A percentile compares a stretch with the other conserved stretches of the same genome.
Conservation (phyloP, 1,140 invertebrate genomes). For the Drosophila repleta region DNA sequence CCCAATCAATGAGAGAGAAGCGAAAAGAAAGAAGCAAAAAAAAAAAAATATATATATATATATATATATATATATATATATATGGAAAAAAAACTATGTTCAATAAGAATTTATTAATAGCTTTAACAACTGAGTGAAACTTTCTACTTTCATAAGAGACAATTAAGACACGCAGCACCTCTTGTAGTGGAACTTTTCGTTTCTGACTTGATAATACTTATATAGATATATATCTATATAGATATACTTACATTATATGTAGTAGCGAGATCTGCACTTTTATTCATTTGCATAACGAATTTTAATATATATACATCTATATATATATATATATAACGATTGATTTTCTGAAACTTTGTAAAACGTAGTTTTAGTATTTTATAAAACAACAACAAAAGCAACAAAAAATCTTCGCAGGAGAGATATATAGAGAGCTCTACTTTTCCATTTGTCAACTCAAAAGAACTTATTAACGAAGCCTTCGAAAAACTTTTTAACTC, state of each 20-base stretch:
- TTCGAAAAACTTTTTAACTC: slow-evolving; percentile 80
- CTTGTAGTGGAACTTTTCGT: slow-evolving; percentile 63
- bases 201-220: slow-evolving; percentile 37
- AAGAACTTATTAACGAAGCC: slow-evolving; percentile 83
- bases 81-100: slow-evolving; percentile 49
- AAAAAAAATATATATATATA: not conserved
- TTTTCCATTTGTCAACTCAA: slow-evolving; percentile 81
- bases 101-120: slow-evolving; percentile 81
- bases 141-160: slow-evolving; percentile 81
- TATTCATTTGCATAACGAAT: slow-evolving; percentile 77
- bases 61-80: not conserved
- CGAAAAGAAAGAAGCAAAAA: slow-evolving; percentile 24
- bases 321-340: slow-evolving; percentile 19
- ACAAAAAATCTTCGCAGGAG: slow-evolving; percentile 17
- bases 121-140: slow-evolving; percentile 81
- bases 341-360: slow-evolving; percentile 30
- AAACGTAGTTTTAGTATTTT: slow-evolving; percentile 36
- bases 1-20: slow-evolving; percentile 66
- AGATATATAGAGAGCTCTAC: slow-evolving; percentile 52
- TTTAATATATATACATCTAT: slow-evolving; percentile 54
- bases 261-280: slow-evolving; percentile 65
- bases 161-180: slow-evolving; percentile 66
- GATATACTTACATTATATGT: slow-evolving; percentile 23
- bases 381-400: slow-evolving; percentile 14
- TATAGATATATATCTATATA: slow-evolving; percentile 34